phyloP scores from a whole-genome alignment of 1,140 invertebrate species.

The Drosophila sulfurigaster region DNA sequence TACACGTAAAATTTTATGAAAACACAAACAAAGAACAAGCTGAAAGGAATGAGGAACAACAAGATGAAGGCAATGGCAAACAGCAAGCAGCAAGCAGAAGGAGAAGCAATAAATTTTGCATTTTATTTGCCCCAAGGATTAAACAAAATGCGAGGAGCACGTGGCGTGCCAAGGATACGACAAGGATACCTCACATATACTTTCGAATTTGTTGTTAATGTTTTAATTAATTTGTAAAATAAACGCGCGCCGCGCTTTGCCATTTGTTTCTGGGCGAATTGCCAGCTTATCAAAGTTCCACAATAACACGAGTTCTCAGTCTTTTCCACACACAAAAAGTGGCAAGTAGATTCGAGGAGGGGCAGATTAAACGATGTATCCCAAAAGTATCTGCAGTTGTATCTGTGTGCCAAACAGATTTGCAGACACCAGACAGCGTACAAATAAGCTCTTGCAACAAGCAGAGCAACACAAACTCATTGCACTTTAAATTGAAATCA shows the following conservation, averaged over 20 bases:
- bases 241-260: constrained; percentile 42
- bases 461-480: constrained; percentile 59
- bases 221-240: constrained; percentile 77
- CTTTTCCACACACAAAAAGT: no score
- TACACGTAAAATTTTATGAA: constrained; percentile 58
- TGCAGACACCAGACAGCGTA: constrained; percentile 64
- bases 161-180: constrained; percentile 33
- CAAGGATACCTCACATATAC: constrained; percentile 21
- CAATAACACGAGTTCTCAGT: constrained; percentile 39
- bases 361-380: neutral
- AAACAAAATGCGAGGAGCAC: constrained; percentile 32
- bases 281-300: constrained; percentile 42
- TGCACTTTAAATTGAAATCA: constrained; percentile 83
- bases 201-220: constrained; percentile 63
- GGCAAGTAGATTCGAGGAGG: neutral
- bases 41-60: neutral
- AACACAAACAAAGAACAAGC: constrained; percentile 45
- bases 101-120: constrained; percentile 66
- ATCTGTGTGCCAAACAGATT: constrained; percentile 68
- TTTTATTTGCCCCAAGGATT: constrained; percentile 72
- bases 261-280: constrained; percentile 37
- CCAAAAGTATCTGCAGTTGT: constrained; percentile 19
- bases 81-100: neutral
- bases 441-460: constrained; percentile 71
- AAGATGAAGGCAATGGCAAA: no score